Evolutionary conservation across 2,888 invertebrate genomes (phyloP), one percentile per base, ranked within the genome.

Genomic region (Tenthredo distinguenda): DNA sequence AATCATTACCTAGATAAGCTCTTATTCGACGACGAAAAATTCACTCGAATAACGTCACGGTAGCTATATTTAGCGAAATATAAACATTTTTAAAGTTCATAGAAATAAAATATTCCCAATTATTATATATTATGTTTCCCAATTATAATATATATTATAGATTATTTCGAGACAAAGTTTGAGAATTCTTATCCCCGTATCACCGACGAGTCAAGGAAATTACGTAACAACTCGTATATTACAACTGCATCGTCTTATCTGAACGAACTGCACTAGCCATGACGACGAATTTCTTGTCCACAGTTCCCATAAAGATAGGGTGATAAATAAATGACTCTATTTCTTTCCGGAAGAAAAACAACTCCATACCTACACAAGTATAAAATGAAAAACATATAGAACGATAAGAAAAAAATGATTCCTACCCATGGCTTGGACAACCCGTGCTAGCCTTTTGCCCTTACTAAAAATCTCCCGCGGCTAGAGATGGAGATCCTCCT

Each of bases 211-310:
- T 62, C 15, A 68, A 68, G 68, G 68, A 68, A 34, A 68, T 68
- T 68, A 68, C 68, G 68, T 68, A 68, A 68, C 6, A 18, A 34
- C 31, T 34, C 34, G 68, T 68, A 55, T 55, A 55, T 15, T 68
- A 68, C 18, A 68, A 68, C 68, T 34, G 68, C 34, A 68, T 68
- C 68, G 18, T 68, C 68, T 68, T 68, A 68, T 68, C 68, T 62
- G 18, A 68, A 68, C 68, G 68, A 34, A 68, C 34, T 34, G 18
- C 15, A 34, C 34, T 34, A 5, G 26, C 4, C 10, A 7, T 15
- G 62, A 62, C 62, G 21, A 62, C 34, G 18, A 34, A 68, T 31
- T 18, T 68, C 34, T 68, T 34, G 68, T 68, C 68, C 15, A 34
- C 34, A 34, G 34, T 34, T 31, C 34, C 34, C 34, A 68, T 34